These are phyloP conservation scores for Nilaparvata lugens DNA, from an alignment of 1,140 invertebrate genomes.

Conservation along the genomic window DNA sequence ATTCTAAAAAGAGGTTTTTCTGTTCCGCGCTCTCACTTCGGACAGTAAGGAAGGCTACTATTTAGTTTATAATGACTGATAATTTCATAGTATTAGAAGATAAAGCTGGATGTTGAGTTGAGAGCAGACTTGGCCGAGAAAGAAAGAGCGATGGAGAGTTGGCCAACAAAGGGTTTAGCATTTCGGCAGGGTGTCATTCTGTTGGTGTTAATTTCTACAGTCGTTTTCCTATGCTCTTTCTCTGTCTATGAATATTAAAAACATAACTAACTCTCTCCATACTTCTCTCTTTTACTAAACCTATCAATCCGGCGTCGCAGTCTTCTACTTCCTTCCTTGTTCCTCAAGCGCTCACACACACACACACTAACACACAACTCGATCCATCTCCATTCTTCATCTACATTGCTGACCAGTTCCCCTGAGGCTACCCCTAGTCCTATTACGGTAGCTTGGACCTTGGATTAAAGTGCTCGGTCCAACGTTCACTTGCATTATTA, in stretches of 20 bases:
- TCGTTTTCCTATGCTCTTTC: background rate
- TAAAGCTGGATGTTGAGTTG: too few relatives aligned
- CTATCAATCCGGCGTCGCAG: background rate
- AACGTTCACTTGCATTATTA: too few relatives aligned
- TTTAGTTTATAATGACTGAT: conserved; percentile 4
- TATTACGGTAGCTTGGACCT: too few relatives aligned
- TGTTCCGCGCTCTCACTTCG: too few relatives aligned
- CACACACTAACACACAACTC: background rate
- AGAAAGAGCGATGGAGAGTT: background rate
- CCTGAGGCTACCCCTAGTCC: too few relatives aligned
- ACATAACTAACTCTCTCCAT: conserved; percentile 1
- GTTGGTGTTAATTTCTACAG: background rate
- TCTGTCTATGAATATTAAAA: conserved; percentile 1
- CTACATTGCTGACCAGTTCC: background rate
- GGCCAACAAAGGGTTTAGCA: background rate
- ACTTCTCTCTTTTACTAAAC: background rate
- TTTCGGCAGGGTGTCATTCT: conserved; percentile 1
- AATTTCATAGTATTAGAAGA: conserved; percentile 1
- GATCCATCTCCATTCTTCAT: background rate
- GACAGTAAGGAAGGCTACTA: background rate
- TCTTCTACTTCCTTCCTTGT: background rate
- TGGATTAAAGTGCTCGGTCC: too few relatives aligned
- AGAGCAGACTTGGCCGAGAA: background rate
- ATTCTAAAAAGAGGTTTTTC: too few relatives aligned
- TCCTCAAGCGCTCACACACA: background rate